A percentile compares a stretch with the other conserved stretches of the same genome.
Evolutionary conservation across 2,888 invertebrate species (phyloP).

Genomic region (Oasisia sp.): DNA sequence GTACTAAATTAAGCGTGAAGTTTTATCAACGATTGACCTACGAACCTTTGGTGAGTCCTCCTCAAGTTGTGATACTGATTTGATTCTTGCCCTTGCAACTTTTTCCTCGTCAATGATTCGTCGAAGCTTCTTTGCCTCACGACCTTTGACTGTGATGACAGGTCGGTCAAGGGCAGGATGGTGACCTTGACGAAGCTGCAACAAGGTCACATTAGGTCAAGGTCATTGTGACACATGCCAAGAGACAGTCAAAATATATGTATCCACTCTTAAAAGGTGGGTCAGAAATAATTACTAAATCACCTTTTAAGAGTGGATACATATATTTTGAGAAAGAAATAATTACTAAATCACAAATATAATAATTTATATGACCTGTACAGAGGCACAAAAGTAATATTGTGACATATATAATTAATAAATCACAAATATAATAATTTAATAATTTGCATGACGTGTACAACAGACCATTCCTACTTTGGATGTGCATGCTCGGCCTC

Average conservation of each 20-base stretch:
- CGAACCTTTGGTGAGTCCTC: background rate
- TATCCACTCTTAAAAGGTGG: background rate
- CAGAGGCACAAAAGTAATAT: too few species aligned
- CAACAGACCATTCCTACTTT: background rate
- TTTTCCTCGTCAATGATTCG: conserved; percentile 40
- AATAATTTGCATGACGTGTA: background rate
- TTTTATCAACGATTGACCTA: background rate
- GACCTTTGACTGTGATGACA: conserved; percentile 49
- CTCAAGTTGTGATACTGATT: background rate
- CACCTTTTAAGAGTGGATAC: too few species aligned
- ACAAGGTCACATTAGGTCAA: background rate
- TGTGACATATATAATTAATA: background rate
- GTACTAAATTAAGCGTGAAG: background rate
- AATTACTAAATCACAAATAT: background rate
- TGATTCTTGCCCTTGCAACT: conserved; percentile 14
- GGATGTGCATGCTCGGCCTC: background rate
- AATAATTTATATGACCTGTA: background rate
- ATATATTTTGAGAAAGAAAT: background rate
- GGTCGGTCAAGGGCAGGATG: conserved; percentile 39
- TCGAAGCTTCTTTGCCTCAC: conserved; percentile 51
- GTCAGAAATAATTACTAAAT: background rate
- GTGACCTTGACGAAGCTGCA: background rate
- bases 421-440: background rate
- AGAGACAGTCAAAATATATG: background rate
- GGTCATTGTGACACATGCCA: background rate